phyloP scores from a whole-genome alignment of 2,797 vertebrate species.

The Sarcoramphus papa region DNA sequence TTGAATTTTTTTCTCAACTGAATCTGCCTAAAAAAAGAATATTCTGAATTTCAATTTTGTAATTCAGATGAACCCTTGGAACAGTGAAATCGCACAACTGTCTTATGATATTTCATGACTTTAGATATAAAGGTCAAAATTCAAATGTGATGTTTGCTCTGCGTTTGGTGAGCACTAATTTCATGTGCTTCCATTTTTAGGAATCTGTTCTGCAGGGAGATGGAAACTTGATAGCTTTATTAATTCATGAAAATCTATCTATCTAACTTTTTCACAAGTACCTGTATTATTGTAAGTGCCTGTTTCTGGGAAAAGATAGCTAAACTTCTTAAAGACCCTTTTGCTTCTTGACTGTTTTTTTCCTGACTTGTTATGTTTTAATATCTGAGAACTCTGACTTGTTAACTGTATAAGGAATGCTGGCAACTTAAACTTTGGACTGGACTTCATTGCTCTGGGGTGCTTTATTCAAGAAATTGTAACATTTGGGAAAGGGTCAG shows the following conservation, averaged over 20 bases:
- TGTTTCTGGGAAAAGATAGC: background rate
- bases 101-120: background rate
- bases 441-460: background rate
- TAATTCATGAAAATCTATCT: background rate
- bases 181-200: background rate
- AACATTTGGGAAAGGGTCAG: background rate
- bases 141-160: background rate
- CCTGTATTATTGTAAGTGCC: background rate
- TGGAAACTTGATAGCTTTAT: background rate
- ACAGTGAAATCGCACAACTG: background rate
- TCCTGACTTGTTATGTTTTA: background rate
- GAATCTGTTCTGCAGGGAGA: background rate
- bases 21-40: background rate
- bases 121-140: background rate
- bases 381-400: background rate
- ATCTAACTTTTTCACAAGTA: background rate
- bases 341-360: background rate
- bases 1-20: background rate
- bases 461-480: background rate
- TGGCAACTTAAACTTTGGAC: background rate
- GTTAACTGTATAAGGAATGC: background rate
- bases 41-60: background rate
- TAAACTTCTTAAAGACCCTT: background rate
- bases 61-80: background rate
- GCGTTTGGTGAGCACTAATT: background rate